Evolutionary conservation across 2,888 invertebrate species (phyloP), one percentile per base, ranked within the genome.

Genomic region (Stenchaetothrips biformis): DNA sequence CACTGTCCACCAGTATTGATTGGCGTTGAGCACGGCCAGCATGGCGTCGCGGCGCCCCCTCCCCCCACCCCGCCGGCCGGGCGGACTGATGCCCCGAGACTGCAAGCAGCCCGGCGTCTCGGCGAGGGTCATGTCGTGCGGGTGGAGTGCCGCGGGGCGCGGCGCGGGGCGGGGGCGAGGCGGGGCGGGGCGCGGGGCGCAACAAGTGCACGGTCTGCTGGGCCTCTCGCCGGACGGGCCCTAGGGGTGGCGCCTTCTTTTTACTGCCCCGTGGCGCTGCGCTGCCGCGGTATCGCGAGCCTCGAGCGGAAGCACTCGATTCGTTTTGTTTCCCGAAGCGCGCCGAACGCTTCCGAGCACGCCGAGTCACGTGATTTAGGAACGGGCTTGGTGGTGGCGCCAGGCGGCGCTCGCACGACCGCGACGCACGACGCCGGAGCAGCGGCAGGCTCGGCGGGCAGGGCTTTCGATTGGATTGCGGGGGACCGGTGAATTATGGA

Each of bases 401-500:
- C n/a, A n/a, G 37, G 37, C 37, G 37, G 37, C 37, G 37, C 4
- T 37, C 1, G 37, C 37, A 4, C 2, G 37, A 4, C 37, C 4
- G 18, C 59, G 4, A 59, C 59, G 18, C 59, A 59, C 18, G 18
- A 9, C 59, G 59, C 59, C 16, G 18, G 0, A 16, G 11, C 59
- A 67, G 21, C 6, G 21, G 21, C 6, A 21, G 21, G 7, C 67
- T 25, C 67, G 67, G 11, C n/a, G 21, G 67, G 21, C 67, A 74
- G 37, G 37, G 37, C 37, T 74, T 74, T 74, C 67, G 67, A 74
- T 74, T 74, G 67, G 67, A 74, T 74, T 74, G 67, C 67, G 25
- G 25, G 67, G 25, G 67, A 21, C 21, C 25, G 67, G 67, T 74
- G 67, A 74, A 74, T 74, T 74, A 74, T 74, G 67, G 67, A 74